Percentiles rank a stretch among this genome's conserved stretches.
Conservation (phyloP, 2,888 invertebrate genomes). For the Papilio gigon region DNA sequence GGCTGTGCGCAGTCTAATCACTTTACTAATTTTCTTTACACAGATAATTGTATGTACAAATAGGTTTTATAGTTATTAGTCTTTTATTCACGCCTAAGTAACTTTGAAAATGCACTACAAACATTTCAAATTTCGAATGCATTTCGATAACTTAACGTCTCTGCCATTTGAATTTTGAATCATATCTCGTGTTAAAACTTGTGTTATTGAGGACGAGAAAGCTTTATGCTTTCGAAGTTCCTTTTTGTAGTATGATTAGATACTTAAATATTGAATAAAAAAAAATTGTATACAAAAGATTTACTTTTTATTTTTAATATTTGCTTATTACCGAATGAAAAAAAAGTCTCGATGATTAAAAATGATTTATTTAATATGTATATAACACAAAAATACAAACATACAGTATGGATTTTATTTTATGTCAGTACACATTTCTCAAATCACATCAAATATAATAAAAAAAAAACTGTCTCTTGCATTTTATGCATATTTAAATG, state of each 20-base stretch:
- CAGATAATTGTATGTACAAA: background rate
- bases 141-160: constrained; percentile 23
- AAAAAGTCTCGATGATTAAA: background rate
- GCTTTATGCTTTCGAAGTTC: background rate
- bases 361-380: background rate
- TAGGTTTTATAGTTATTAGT: background rate
- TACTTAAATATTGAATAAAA: background rate
- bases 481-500: too few relatives aligned
- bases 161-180: constrained; percentile 7
- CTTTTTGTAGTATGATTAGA: background rate
- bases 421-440: too few relatives aligned
- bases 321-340: background rate
- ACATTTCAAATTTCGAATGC: constrained; percentile 28
- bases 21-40: constrained; percentile 4
- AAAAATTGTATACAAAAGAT: background rate
- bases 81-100: constrained; percentile 22
- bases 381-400: background rate
- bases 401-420: background rate
- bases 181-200: constrained; percentile 1
- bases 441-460: background rate
- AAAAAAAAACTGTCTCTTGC: too few relatives aligned
- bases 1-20: background rate
- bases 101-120: constrained; percentile 31
- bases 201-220: background rate
- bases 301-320: background rate